Base-by-base conservation (phyloP, 2,797 vertebrate species). In the Neomorphus geoffroyi region DNA sequence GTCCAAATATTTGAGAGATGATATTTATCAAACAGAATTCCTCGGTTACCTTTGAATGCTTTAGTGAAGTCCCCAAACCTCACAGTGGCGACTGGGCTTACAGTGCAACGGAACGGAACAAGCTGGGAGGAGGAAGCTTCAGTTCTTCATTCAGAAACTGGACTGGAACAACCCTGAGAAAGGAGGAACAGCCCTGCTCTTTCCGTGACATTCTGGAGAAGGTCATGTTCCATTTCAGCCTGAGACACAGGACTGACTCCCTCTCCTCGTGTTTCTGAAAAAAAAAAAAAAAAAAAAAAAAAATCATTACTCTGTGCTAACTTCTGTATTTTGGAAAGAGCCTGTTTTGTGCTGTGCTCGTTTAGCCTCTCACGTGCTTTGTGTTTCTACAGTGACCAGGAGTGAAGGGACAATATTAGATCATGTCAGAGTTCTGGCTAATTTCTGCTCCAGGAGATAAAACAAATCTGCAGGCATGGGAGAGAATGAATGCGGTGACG, bases 401-500 rank as follows among this genome's bases (percentile, higher is more conserved):
- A 92, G 43, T 8, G 6, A 90, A 93, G 57, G 28, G 73, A 67
- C 92, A 73, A 80, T 50, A 75, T 6, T 57, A n/a, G 86, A 97
- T 67, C 97, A 99, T 99, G 99, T 98, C 98, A 0, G 99, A 99
- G 94, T 98, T 99, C 94, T 99, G 99, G 99, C 94, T 99, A 86
- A 99, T 99, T 97, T 99, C 99, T 22, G 98, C 99, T 73, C 99
- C 99, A 0, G 98, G 99, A 81, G 99, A 99, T 97, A 99, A 99
- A 97, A 98, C 98, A 83, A 99, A 98, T 92, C 93, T 98, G 50
- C 97, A 98, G 93, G 98, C 98, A 9, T 96, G 99, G 95, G 99
- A 99, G 80, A 98, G 98, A 92, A 98, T 99, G 94, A 99, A 98
- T 78, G 97, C 74, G 0, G 98, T 97, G 45, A 98, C 98, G 10